phyloP scores from a whole-genome alignment of 2,888 invertebrate species.

The Uropetala carovei region DNA sequence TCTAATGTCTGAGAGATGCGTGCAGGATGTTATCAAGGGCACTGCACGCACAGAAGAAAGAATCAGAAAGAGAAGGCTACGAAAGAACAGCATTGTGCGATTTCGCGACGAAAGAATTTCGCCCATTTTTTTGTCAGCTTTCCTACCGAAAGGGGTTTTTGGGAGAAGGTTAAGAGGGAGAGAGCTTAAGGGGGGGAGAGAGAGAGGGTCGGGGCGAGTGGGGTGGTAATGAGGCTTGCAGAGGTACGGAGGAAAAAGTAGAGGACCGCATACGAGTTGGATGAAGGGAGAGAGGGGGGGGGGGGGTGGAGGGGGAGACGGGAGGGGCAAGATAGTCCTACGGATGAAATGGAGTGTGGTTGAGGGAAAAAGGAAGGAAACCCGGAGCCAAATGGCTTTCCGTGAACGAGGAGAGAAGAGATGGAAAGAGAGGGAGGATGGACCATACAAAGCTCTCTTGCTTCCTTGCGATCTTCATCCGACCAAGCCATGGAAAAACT shows the following conservation, averaged over 20 bases:
- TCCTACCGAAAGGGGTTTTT: background rate
- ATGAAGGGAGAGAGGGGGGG: too few species aligned
- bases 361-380: slow-evolving; percentile 50
- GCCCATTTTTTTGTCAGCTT: background rate
- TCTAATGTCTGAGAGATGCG: too few species aligned
- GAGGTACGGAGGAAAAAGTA: background rate
- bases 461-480: slow-evolving; percentile 44
- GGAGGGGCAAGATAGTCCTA: background rate
- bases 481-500: slow-evolving; percentile 20
- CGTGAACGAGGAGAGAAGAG: slow-evolving; percentile 59
- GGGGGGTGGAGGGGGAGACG: background rate
- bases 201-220: background rate
- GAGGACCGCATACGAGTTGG: background rate
- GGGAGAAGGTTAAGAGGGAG: background rate
- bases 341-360: slow-evolving; percentile 60
- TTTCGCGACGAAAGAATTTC: background rate
- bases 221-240: slow-evolving; percentile 24
- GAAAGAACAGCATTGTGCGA: background rate
- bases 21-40: too few species aligned
- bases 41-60: too few species aligned
- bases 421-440: background rate
- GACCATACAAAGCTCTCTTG: slow-evolving; percentile 37
- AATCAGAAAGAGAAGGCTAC: too few species aligned
- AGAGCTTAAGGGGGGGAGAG: too few species aligned
- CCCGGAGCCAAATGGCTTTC: slow-evolving; percentile 55